Base-by-base conservation (phyloP, 2,797 vertebrate species). In the Phyllotis vaccarum region DNA sequence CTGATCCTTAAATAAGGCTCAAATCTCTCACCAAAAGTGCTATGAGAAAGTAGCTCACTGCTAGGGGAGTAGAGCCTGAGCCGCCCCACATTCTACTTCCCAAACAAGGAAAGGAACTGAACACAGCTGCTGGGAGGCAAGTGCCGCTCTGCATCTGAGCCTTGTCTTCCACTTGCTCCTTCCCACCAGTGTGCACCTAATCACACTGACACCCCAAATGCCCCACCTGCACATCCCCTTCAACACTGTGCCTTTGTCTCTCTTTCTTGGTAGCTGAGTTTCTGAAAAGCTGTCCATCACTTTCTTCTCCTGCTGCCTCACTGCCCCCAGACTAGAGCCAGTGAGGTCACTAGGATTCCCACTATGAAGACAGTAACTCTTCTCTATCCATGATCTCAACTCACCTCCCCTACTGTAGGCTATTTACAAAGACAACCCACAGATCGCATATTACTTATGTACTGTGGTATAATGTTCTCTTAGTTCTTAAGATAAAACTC, bases 401-500 rank as follows among this genome's bases (percentile, higher is more conserved):
- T 95, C 79, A 52, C 19, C 75, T 93, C 46, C 74, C 80, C 60
- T 87, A 74, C 76, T 96, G 89, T 62, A 88, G 74, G 92, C 56
- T 76, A 49, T 90, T 96, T 76, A 90, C 46, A 54, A 93, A 95
- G 58, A 29, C 52, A 79, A 83, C 49, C 86, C 54, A 95, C 29
- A 86, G n/a, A n/a, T n/a, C n/a, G n/a, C n/a, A n/a, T n/a, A n/a
- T n/a, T n/a, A 96, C 74, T 89, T 93, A 80, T 17, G 31, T 90
- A 83, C 68, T 7, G 6, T 85, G 86, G 86, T 31, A 90, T 79
- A 74, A 86, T 82, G 58, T 13, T 64, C 80, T 49, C 8, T 49
- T 13, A 17, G 54, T 54, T 93, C 92, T 96, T 74, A 93, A 94
- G 74, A 89, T 9, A 93, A 11, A 96, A 86, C n/a, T 89, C 75